Conservation (phyloP, 64 coral and sea anemone species). For the Astreopora myriophthalma region DNA sequence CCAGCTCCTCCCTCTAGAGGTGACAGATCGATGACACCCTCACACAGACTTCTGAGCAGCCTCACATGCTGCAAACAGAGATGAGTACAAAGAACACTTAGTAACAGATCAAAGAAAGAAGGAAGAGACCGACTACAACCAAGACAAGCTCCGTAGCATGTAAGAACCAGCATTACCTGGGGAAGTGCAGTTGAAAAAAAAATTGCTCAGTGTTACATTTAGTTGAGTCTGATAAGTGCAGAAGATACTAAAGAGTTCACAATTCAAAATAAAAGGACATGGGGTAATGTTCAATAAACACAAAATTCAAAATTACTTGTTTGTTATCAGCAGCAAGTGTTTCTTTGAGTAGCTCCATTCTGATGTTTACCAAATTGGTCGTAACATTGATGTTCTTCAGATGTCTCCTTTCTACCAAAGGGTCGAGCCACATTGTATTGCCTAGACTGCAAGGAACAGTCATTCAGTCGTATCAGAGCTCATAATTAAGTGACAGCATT, state of each 20-base stretch:
- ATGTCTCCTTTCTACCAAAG: slow-evolving; percentile 73
- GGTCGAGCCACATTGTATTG: slow-evolving; percentile 96
- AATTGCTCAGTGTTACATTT: no score
- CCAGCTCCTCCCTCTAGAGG: neutral
- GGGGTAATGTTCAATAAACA: no score
- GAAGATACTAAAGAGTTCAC: no score
- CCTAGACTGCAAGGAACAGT: slow-evolving; percentile 61
- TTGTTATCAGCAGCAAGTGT: slow-evolving; percentile 84
- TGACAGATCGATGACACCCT: slow-evolving; percentile 65
- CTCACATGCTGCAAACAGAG: slow-evolving; percentile 60
- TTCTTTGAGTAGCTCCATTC: slow-evolving; percentile 79
- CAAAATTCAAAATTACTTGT: slow-evolving; percentile 35
- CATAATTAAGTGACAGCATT: neutral
- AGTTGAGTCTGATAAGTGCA: no score
- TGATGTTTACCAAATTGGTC: slow-evolving; percentile 82
- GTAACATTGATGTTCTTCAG: slow-evolving; percentile 92
- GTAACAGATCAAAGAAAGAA: neutral
- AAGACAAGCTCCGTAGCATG: no score
- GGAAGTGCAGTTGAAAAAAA: no score
- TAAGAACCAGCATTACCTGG: no score
- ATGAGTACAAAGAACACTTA: neutral
- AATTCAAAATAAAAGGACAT: no score
- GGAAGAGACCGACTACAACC: neutral
- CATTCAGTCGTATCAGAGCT: neutral
- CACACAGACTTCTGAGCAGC: slow-evolving; percentile 70